phyloP scores from a whole-genome alignment of 2,888 invertebrate genomes.

The Cheilosia grossa region DNA sequence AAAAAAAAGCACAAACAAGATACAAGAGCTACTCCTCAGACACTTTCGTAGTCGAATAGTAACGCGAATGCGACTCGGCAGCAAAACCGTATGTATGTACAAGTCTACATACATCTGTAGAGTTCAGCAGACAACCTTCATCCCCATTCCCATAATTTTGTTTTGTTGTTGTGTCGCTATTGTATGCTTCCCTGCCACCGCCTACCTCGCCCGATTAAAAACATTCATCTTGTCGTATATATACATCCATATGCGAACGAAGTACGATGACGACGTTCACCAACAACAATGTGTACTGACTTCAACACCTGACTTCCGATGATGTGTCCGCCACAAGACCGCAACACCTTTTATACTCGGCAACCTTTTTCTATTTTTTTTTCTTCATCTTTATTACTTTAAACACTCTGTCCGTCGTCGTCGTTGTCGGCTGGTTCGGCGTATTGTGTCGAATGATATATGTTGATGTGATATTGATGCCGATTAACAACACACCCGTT shows the following conservation, averaged over 20 bases:
- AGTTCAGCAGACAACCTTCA: constrained; percentile 75
- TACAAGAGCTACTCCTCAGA: constrained; percentile 53
- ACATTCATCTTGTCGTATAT: constrained; percentile 44
- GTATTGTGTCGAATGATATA: constrained; percentile 36
- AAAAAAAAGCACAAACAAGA: constrained; percentile 20
- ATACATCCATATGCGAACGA: neutral
- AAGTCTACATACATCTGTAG: constrained; percentile 34
- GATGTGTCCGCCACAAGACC: constrained; percentile 73
- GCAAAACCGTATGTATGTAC: constrained; percentile 42
- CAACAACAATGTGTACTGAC: constrained; percentile 58
- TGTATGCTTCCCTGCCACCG: constrained; percentile 57
- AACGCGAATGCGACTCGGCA: constrained; percentile 48
- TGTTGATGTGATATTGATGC: constrained; percentile 56
- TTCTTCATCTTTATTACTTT: constrained; percentile 42
- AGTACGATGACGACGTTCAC: constrained; percentile 40
- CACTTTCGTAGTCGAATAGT: constrained; percentile 68
- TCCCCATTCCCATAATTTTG: constrained; percentile 66
- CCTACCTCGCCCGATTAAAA: constrained; percentile 49
- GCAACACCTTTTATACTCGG: constrained; percentile 65
- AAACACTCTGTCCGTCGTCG: constrained; percentile 38
- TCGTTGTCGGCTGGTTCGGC: constrained; percentile 5
- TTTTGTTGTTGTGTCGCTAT: constrained; percentile 41
- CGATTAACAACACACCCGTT: constrained; percentile 51
- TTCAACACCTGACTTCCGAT: constrained; percentile 75
- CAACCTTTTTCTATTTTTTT: constrained; percentile 53